Conservation (phyloP, 2,797 vertebrate species). For the Poecilia gillii region DNA sequence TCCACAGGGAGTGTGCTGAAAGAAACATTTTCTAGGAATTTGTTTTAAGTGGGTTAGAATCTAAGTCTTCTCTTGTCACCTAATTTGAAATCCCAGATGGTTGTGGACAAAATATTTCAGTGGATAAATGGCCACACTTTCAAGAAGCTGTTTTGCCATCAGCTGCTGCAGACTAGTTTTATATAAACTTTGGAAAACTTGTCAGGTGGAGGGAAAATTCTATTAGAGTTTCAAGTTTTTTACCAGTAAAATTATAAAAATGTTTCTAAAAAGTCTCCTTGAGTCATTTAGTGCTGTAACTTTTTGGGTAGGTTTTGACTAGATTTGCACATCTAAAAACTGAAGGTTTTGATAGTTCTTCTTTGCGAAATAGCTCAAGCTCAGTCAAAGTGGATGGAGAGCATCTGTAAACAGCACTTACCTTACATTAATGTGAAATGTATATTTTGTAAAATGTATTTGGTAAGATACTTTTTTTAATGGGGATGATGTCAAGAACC, state of each 20-base stretch:
- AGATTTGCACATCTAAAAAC: background rate
- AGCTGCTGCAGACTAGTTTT: background rate
- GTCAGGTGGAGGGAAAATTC: background rate
- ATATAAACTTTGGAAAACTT: background rate
- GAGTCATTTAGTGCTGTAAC: background rate
- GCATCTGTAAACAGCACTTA: background rate
- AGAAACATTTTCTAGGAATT: conserved; percentile 20
- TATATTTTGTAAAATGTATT: no score
- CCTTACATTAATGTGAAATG: no score
- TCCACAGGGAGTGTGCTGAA: background rate
- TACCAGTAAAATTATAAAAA: background rate
- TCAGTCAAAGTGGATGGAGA: background rate
- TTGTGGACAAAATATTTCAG: background rate
- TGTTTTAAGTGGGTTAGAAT: background rate
- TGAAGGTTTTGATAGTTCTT: background rate
- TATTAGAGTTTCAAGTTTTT: background rate
- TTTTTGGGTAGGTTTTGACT: background rate
- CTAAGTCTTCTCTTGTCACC: background rate
- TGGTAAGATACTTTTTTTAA: no score
- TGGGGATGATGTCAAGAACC: no score
- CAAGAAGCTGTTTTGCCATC: background rate
- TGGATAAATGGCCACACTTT: background rate
- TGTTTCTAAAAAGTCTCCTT: background rate
- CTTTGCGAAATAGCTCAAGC: background rate
- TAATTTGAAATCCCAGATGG: background rate